Evolutionary conservation across 2,888 invertebrate species (phyloP), one percentile per base, ranked within the genome.

Genomic region (Mylabris sibirica): DNA sequence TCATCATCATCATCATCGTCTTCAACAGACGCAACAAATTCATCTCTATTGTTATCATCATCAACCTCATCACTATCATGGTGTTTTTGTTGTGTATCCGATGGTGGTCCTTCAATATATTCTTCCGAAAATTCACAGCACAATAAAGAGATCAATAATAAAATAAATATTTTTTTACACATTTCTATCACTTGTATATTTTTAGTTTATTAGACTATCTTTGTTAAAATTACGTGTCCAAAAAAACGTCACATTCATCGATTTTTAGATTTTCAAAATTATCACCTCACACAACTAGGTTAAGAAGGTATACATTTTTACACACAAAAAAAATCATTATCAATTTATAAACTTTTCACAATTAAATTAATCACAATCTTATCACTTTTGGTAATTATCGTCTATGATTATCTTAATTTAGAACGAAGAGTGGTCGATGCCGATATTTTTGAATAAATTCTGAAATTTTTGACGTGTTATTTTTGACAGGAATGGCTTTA

Each of bases 61-160:
- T 70, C 73, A n/a, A 30, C 30, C 35, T 83, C 80, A 26, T 77
- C 64, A 12, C 63, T 4, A 20, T 70, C 73, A n/a, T 63, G 62
- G 22, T 24, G 64, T 41, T 72, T 71, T 14, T 67, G 68, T 68
- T 64, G 60, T 63, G 61, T 65, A 17, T 72, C 75, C 5, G 30
- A 30, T 30, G 77, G 74, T 24, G 81, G 81, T 6, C 79, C 79
- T 68, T 78, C 78, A 26, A 77, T 68, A 35, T 64, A 70, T 70
- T 80, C 83, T 53, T 80, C 81, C 30, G 82, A 80, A 70, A 82
- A 79, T 72, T 81, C 81, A 72, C 82, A 84, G 64, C 79, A 81
- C 57, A 82, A 60, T 8, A 84, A 65, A 17, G 76, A 72, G 24
- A 83, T 44, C 60, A 78, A 75, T 62, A 83, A 26, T 24, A 78